Evolutionary conservation across 2,888 invertebrate genomes (phyloP), one percentile per base, ranked within the genome.

Genomic region (Geophilus truncorum): DNA sequence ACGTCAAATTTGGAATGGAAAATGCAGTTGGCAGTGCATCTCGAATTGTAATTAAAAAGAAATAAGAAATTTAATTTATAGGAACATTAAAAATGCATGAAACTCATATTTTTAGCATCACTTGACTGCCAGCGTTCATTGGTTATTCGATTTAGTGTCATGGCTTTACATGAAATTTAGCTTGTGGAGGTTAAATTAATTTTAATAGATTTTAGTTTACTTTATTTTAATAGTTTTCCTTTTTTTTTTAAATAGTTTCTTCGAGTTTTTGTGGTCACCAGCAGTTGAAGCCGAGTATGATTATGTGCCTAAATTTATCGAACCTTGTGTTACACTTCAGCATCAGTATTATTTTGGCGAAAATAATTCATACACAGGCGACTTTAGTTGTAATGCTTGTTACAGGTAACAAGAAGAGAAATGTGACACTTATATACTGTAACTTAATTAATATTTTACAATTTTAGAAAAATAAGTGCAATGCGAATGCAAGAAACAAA

Each of bases 401-500:
- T 62, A 62, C 21, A 62, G 57, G 57, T 62, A 62, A 18, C 10
- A 4, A 7, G 12, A n/a, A 9, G 40, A 40, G 15, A 40, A 40
- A 12, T n/a, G n/a, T 9, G 4, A 21, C 21, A 21, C 21, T 62
- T 62, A 0, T 0, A 4, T 62, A 3, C 21, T 62, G 10, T 23
- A 2, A 9, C 0, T 7, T 21, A 62, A 62, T 62, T 21, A 9
- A 57, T 18, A n/a, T 40, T 23, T 62, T 21, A n/a, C 21, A 21
- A 62, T 62, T 62, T 23, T 62, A 80, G 80, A 40, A 77, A 80
- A 15, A 40, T 77, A 75, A 77, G 76, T 10, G 77, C 80, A 21
- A 77, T 34, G 28, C 18, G 57, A 18, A 28, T 80, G 15, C 25
- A 36, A 18, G 23, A 18, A 12, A 80, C 77, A 25, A 80, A 80